A percentile compares a stretch with the other conserved stretches of the same genome.
These are phyloP conservation scores for Agraylea sexmaculata DNA, from an alignment of 1,140 invertebrate species.

Conservation along the genomic window DNA sequence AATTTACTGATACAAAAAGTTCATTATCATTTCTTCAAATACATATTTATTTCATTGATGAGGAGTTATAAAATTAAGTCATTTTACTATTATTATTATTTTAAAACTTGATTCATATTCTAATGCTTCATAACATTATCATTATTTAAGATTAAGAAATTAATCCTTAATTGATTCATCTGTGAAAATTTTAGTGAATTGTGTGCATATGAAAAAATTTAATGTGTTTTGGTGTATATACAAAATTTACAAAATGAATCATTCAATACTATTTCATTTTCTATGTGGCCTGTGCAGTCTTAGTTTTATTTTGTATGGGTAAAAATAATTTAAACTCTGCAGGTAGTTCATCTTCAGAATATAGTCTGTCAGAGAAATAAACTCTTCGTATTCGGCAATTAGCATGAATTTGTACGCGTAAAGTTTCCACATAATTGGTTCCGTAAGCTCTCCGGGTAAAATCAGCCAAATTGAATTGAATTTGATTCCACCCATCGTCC, in stretches of 20 bases:
- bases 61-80: no score
- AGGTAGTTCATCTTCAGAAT: constrained; percentile 98
- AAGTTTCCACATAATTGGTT: constrained; percentile 97
- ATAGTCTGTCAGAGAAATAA: constrained; percentile 97
- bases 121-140: not conserved
- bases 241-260: not conserved
- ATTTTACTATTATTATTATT: no score
- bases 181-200: not conserved
- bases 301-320: constrained; percentile 75
- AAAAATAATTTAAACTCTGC: constrained; percentile 98
- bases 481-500: constrained; percentile 95
- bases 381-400: constrained; percentile 97
- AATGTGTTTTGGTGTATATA: not conserved
- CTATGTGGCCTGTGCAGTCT: constrained; percentile 38
- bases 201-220: not conserved
- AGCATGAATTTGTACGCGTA: constrained; percentile 96
- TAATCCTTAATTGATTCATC: not conserved
- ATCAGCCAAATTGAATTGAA: constrained; percentile 98
- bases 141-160: not conserved
- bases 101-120: no score
- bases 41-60: not conserved
- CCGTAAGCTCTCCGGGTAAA: constrained; percentile 97
- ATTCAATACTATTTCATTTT: constrained; percentile 5
- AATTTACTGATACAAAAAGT: not conserved
- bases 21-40: not conserved